These are phyloP conservation scores for Endotricha flammealis DNA, from an alignment of 2,888 invertebrate species.

Conservation along the genomic window DNA sequence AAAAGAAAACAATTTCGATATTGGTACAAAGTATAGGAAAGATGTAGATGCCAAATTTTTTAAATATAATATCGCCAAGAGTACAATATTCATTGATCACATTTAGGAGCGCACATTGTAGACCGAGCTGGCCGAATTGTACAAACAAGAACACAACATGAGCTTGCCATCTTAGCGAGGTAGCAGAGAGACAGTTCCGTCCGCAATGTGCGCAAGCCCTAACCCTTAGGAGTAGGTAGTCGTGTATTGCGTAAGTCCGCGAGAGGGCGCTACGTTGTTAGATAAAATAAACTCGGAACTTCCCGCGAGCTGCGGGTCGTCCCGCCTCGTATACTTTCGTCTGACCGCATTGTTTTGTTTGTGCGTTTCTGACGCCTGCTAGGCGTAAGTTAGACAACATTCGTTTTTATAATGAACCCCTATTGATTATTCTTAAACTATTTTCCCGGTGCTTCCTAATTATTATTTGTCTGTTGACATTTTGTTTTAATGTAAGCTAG, in stretches of 20 bases:
- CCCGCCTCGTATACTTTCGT: background rate
- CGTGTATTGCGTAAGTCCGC: constrained; percentile 14
- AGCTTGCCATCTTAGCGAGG: background rate
- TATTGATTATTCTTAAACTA: constrained; percentile 37
- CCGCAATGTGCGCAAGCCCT: constrained; percentile 4
- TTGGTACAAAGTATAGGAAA: constrained; percentile 17
- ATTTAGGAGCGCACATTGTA: constrained; percentile 9
- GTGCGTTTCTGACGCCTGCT: too few relatives aligned
- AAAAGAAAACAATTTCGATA: constrained; percentile 11
- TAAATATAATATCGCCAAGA: constrained; percentile 20
- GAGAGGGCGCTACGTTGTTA: constrained; percentile 8
- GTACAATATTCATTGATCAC: constrained; percentile 21
- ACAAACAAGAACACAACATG: too few relatives aligned
- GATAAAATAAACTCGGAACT: constrained; percentile 8
- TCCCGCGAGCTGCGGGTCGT: constrained; percentile 4
- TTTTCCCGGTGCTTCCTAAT: constrained; percentile 71
- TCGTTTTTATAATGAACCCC: constrained; percentile 47
- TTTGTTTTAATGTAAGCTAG: constrained; percentile 67
- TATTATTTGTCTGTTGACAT: constrained; percentile 71
- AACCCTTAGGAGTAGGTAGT: constrained; percentile 21
- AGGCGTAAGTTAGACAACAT: constrained; percentile 46
- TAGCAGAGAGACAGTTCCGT: background rate
- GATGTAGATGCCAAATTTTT: constrained; percentile 23
- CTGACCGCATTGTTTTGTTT: constrained; percentile 15
- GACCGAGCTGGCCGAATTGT: background rate